Conservation (phyloP, 2,113 vertebrate genomes). For the Lepisosteus oculatus region DNA sequence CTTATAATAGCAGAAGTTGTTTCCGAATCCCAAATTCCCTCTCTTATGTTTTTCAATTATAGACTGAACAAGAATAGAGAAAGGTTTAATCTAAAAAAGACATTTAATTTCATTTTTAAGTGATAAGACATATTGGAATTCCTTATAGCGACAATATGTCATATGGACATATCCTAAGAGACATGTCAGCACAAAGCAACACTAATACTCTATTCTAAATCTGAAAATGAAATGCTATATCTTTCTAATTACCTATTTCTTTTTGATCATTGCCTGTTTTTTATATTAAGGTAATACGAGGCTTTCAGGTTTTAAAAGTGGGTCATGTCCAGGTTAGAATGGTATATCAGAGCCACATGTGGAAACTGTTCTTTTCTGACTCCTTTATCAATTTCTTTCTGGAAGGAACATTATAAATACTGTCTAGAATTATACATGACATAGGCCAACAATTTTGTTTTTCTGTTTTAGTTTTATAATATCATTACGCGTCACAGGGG, state of each 20-base stretch:
- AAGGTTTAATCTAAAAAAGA: slow-evolving; percentile 1
- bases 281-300: no score
- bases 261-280: no score
- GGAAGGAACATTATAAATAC: no score
- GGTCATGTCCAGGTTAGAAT: background rate
- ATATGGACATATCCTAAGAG: background rate
- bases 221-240: background rate
- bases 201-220: background rate
- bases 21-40: background rate
- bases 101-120: background rate
- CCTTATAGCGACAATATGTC: background rate
- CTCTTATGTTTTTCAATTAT: background rate
- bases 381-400: no score
- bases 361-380: no score
- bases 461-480: no score
- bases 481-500: no score
- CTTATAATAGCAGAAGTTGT: background rate
- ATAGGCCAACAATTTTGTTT: no score
- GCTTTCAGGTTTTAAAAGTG: background rate
- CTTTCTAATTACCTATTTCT: background rate
- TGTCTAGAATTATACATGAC: no score
- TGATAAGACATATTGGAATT: background rate
- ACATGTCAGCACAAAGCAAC: background rate
- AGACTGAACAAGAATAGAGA: background rate
- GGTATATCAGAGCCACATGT: background rate